Conservation (phyloP, 2,113 vertebrate species). For the Phrynocephalus versicolor region DNA sequence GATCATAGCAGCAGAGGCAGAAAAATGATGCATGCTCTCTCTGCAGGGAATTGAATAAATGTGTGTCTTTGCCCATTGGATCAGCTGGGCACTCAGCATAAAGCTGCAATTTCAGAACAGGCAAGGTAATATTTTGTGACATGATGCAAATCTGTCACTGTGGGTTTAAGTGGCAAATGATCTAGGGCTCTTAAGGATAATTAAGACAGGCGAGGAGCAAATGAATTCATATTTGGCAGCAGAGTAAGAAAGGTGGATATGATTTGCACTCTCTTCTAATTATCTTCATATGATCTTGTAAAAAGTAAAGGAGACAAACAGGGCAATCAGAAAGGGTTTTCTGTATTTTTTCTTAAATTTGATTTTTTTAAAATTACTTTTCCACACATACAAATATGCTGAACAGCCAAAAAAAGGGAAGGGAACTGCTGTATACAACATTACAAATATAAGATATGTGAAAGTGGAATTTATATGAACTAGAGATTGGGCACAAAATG, state of each 20-base stretch:
- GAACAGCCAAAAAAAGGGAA: too few relatives aligned
- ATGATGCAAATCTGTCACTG: accelerated
- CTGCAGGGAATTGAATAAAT: accelerated
- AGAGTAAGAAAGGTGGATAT: accelerated
- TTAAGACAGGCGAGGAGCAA: not conserved
- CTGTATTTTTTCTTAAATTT: too few relatives aligned
- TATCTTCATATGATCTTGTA: not conserved
- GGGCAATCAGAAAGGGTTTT: not conserved
- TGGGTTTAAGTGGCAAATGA: not conserved
- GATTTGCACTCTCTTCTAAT: not conserved
- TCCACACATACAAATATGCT: too few relatives aligned
- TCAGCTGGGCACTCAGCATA: not conserved
- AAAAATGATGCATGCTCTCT: accelerated
- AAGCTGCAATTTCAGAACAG: accelerated
- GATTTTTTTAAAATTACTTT: too few relatives aligned
- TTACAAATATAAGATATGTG: too few relatives aligned
- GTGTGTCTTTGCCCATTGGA: not conserved
- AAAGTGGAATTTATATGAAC: too few relatives aligned
- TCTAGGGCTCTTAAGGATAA: not conserved
- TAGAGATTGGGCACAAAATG: too few relatives aligned
- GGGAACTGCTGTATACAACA: too few relatives aligned
- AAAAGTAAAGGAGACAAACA: not conserved
- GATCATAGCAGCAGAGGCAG: accelerated
- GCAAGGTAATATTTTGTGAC: not conserved
- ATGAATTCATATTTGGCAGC: not conserved